Conservation (phyloP, 2,888 invertebrate species). For the Chrysolina americana region DNA sequence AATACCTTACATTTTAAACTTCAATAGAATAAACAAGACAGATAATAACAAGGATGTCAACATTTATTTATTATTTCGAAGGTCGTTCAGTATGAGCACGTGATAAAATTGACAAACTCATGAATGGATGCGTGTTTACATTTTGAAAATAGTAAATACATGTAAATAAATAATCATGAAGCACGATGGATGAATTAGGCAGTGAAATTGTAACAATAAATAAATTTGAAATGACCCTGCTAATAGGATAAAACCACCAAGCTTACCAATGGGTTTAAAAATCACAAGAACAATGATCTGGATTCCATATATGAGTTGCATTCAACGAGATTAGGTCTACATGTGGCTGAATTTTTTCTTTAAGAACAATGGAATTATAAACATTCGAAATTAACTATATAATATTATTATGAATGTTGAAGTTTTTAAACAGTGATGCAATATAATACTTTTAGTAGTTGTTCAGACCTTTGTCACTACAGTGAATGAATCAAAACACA, state of each 20-base stretch:
- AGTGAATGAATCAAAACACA: too few species aligned
- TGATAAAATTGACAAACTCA: conserved; percentile 56
- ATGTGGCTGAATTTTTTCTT: too few species aligned
- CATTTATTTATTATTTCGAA: conserved; percentile 62
- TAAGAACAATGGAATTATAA: too few species aligned
- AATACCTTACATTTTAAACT: conserved; percentile 66
- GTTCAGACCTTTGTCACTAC: too few species aligned
- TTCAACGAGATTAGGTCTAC: too few species aligned
- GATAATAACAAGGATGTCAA: conserved; percentile 67
- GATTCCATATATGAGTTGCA: too few species aligned
- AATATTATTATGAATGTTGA: too few species aligned
- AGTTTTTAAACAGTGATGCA: too few species aligned
- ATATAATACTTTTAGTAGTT: too few species aligned
- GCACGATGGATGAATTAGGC: conserved; percentile 60
- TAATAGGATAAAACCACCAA: not conserved
- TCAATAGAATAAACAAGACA: conserved; percentile 69
- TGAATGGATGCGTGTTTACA: not conserved
- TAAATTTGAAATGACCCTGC: conserved; percentile 53
- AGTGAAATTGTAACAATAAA: conserved; percentile 64
- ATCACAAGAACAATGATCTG: not conserved
- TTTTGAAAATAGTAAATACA: not conserved
- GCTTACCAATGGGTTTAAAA: not conserved
- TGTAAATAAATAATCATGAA: conserved; percentile 60
- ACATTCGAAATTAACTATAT: too few species aligned
- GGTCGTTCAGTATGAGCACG: conserved; percentile 60